Conservation (phyloP, 2,888 invertebrate genomes). For the Apocheima hispidaria region DNA sequence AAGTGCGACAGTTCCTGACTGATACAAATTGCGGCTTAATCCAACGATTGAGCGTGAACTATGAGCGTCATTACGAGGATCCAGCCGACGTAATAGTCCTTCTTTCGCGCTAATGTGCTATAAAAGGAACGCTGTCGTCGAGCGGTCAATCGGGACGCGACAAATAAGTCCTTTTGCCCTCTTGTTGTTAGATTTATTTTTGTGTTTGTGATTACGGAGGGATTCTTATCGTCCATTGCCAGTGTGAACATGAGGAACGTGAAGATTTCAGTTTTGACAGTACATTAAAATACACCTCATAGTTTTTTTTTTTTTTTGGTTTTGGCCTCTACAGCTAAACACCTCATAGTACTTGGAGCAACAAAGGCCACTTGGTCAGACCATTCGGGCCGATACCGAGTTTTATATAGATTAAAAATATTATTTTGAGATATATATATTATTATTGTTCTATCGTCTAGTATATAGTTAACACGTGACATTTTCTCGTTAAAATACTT, state of each 20-base stretch:
- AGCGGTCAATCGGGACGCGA: conserved; percentile 60
- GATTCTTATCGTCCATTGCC: background rate
- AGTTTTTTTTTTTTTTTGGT: no score
- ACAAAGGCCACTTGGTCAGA: no score
- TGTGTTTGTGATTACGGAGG: conserved; percentile 18
- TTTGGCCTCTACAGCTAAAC: no score
- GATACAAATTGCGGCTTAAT: conserved; percentile 76
- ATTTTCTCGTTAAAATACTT: no score
- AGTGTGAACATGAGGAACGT: background rate
- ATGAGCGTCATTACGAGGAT: conserved; percentile 74
- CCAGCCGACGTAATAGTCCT: conserved; percentile 71
- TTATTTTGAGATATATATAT: no score
- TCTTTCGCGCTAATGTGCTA: conserved; percentile 77
- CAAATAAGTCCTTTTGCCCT: conserved; percentile 45
- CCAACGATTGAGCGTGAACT: conserved; percentile 80
- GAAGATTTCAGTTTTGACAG: background rate
- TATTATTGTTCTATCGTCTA: no score
- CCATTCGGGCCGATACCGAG: no score
- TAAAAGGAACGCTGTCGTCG: conserved; percentile 56
- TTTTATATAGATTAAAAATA: no score
- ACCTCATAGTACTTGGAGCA: no score
- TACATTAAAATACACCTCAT: background rate
- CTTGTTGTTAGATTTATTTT: conserved; percentile 29
- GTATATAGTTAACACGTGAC: no score
- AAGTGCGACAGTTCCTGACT: conserved; percentile 68